phyloP scores from a whole-genome alignment of 2,113 vertebrate genomes.

The Platichthys flesus region DNA sequence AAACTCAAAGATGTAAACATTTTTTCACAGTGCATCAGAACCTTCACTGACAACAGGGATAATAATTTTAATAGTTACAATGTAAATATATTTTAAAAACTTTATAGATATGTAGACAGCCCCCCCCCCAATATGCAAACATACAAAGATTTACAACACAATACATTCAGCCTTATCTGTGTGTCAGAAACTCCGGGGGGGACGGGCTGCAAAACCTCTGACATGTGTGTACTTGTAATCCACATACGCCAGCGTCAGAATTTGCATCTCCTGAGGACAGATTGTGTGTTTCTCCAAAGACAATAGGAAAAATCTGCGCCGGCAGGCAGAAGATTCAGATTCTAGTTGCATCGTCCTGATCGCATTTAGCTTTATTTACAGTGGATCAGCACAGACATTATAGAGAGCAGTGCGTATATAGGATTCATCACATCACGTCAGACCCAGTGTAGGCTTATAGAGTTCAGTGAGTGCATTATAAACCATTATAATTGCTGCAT shows the following conservation, averaged over 20 bases:
- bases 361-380: conserved; percentile 36
- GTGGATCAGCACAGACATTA: conserved; percentile 25
- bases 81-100: conserved; percentile 32
- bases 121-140: conserved; percentile 25
- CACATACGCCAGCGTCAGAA: background rate
- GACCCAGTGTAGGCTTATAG: conserved; percentile 9
- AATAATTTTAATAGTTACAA: conserved; percentile 51
- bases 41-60: conserved; percentile 59
- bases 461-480: conserved; percentile 4
- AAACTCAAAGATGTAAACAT: conserved; percentile 60
- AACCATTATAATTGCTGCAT: conserved; percentile 16
- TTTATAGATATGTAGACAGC: conserved; percentile 33
- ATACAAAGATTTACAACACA: conserved; percentile 60
- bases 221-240: background rate
- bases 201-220: background rate
- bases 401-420: conserved; percentile 9
- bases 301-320: background rate
- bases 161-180: conserved; percentile 65
- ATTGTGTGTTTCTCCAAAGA: conserved; percentile 16
- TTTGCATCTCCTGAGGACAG: conserved; percentile 28
- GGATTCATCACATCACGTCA: conserved; percentile 35
- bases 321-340: conserved; percentile 17
- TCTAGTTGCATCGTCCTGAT: background rate
- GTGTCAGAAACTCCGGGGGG: conserved; percentile 34
- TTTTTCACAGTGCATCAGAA: conserved; percentile 68